Base-by-base conservation (phyloP, 2,113 vertebrate genomes). In the Pimephales promelas region DNA sequence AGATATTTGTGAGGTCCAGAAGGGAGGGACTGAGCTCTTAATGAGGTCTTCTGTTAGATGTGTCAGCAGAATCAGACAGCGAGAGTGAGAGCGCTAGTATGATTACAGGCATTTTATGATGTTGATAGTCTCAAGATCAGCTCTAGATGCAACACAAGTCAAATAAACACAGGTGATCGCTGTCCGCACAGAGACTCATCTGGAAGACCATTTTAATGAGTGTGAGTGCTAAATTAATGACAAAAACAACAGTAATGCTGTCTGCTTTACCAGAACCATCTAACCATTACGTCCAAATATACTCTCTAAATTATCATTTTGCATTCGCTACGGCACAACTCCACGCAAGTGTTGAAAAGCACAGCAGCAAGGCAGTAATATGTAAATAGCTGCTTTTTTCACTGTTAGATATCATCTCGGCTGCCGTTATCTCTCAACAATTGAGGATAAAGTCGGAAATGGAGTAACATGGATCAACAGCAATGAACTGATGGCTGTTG, bases 371-470 rank as follows among this genome's bases (percentile, higher is more conserved):
- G 7, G 28, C 43, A 54, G 31, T 6, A 49, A 20, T n/a, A 79
- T 49, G 24, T 20, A 81, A 70, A 79, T 20, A 31, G 24, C 10
- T 31, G 10, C 26, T 70, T 47, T 13, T 79, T 79, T 31, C 22
- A 22, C 57, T 56, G 28, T 56, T 70, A 52, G 47, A 89, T 77
- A 84, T 83, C 83, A 78, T 82, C 79, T 87, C 83, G 52, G 52
- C 87, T 83, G 85, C 83, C 86, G 89, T 90, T 87, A 89, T 79
- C 86, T 90, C 87, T 88, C 84, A 92, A 90, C 90, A 89, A 90
- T 90, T 85, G 49, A 70, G 86, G 86, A 91, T 83, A 89, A 86
- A 88, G 85, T 73, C 85, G 84, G 84, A 89, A 89, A 92, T 89
- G 56, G 83, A 90, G 87, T 45, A 34, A 88, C 88, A 89, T 83